Evolutionary conservation across 2,113 vertebrate species (phyloP).

Genomic region (Cynoglossus semilaevis): DNA sequence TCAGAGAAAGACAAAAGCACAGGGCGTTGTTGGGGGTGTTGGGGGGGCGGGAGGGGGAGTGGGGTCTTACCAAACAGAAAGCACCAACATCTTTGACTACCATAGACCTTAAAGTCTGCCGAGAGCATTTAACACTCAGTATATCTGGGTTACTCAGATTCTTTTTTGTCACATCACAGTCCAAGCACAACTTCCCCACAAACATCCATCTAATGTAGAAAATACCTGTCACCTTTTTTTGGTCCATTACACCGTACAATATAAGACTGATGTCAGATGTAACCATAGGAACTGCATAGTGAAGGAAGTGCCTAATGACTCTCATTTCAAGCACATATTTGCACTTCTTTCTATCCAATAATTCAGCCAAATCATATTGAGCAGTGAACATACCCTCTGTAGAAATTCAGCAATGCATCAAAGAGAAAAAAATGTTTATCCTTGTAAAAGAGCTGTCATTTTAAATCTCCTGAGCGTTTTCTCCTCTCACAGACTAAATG

Average conservation of each 20-base stretch:
- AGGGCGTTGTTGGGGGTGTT: too few relatives aligned
- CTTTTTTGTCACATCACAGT: slow-evolving; percentile 16
- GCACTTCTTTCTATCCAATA: slow-evolving; percentile 2
- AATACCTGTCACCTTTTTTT: slow-evolving; percentile 2
- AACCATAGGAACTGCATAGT: slow-evolving; percentile 40
- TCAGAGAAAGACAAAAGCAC: slow-evolving; percentile 57
- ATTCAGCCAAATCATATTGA: slow-evolving; percentile 34
- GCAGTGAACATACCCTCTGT: slow-evolving; percentile 17
- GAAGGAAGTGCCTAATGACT: slow-evolving; percentile 21
- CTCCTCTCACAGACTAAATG: slow-evolving; percentile 54
- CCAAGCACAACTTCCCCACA: slow-evolving; percentile 6
- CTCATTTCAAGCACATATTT: slow-evolving; percentile 18
- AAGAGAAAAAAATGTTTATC: slow-evolving; percentile 58
- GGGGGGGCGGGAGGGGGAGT: slow-evolving; percentile 1
- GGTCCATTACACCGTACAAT: slow-evolving; percentile 5
- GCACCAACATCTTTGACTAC: slow-evolving; percentile 42
- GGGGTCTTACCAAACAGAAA: slow-evolving; percentile 31
- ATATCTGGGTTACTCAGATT: slow-evolving; percentile 26
- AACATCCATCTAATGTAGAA: slow-evolving; percentile 6
- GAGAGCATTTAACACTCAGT: slow-evolving; percentile 44
- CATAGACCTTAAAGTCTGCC: slow-evolving; percentile 26
- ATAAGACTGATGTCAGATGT: slow-evolving; percentile 20
- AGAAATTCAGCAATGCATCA: slow-evolving; percentile 50
- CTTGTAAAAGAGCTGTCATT: slow-evolving; percentile 56
- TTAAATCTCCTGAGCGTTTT: slow-evolving; percentile 57